These are phyloP conservation scores for Odontesthes bonariensis DNA, from an alignment of 2,113 vertebrate genomes.

Conservation along the genomic window DNA sequence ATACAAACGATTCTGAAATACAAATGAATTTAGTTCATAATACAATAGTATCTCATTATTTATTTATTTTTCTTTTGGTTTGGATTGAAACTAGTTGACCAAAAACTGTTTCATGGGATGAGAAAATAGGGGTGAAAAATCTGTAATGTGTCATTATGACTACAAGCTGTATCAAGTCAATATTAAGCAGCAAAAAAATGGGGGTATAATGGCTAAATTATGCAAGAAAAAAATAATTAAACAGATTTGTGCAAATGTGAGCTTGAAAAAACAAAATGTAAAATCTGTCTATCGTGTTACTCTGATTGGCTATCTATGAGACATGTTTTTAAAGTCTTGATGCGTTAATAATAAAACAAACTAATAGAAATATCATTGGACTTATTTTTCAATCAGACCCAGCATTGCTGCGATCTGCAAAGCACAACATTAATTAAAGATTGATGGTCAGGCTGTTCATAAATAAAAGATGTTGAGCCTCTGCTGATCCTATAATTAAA, in stretches of 20 bases:
- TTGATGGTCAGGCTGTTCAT: slow-evolving; percentile 83
- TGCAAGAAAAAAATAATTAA: slow-evolving; percentile 68
- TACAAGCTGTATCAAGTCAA: slow-evolving; percentile 6
- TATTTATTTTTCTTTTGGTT: background rate
- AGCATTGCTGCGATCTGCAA: slow-evolving; percentile 81
- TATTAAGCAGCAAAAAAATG: slow-evolving; percentile 33
- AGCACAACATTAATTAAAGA: slow-evolving; percentile 88
- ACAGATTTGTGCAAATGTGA: slow-evolving; percentile 43
- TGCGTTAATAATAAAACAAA: slow-evolving; percentile 87
- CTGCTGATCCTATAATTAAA: slow-evolving; percentile 86
- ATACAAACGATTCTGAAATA: background rate
- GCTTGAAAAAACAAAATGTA: slow-evolving; percentile 61
- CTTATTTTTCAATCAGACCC: slow-evolving; percentile 87
- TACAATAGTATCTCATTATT: too few species aligned
- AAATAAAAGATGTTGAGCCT: too few species aligned
- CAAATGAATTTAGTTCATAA: too few species aligned
- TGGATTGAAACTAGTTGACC: background rate
- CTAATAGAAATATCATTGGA: slow-evolving; percentile 87
- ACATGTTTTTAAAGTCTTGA: slow-evolving; percentile 84
- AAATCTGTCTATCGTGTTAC: slow-evolving; percentile 72
- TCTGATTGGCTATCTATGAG: slow-evolving; percentile 77
- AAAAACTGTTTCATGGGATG: background rate
- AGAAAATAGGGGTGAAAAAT: background rate
- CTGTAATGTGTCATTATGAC: background rate
- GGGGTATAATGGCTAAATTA: slow-evolving; percentile 49